Conservation (phyloP, 2,888 invertebrate species). For the Acheta domesticus region DNA sequence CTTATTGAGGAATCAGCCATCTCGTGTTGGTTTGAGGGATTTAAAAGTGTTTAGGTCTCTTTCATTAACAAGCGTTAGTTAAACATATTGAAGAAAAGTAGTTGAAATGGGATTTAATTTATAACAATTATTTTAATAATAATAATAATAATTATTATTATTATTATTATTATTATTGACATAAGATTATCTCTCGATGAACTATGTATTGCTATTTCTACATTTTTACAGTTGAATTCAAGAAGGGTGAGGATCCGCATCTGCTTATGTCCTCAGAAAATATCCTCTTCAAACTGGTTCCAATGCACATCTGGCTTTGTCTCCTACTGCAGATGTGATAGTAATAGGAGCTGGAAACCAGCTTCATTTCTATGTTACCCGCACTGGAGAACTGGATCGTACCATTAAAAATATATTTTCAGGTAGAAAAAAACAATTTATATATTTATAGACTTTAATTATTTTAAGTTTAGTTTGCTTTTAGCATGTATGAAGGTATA, state of each 20-base stretch:
- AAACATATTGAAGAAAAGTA: not conserved
- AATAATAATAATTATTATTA: too few relatives aligned
- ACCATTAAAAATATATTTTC: constrained; percentile 61
- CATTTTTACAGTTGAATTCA: constrained; percentile 65
- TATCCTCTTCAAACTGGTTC: constrained; percentile 55
- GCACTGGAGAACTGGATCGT: constrained; percentile 62
- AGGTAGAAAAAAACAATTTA: constrained; percentile 42
- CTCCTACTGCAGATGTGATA: constrained; percentile 75
- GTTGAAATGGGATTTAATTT: too few relatives aligned
- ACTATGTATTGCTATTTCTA: not conserved
- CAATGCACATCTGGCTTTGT: constrained; percentile 63
- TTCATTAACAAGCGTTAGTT: not conserved
- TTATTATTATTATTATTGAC: not conserved
- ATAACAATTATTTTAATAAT: not conserved
- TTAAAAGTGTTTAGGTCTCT: too few relatives aligned
- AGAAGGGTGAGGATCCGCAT: constrained; percentile 73
- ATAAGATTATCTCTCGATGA: not conserved
- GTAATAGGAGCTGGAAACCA: constrained; percentile 63
- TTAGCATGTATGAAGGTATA: too few relatives aligned
- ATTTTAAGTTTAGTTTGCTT: too few relatives aligned
- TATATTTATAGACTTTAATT: not conserved
- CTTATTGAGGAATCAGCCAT: too few relatives aligned
- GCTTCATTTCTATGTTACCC: constrained; percentile 68
- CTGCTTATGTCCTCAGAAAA: constrained; percentile 63
- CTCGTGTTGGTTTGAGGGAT: too few relatives aligned